Percentiles rank a stretch among this genome's conserved stretches.
phyloP scores from a whole-genome alignment of 2,888 invertebrate species.

The Tipula unca region DNA sequence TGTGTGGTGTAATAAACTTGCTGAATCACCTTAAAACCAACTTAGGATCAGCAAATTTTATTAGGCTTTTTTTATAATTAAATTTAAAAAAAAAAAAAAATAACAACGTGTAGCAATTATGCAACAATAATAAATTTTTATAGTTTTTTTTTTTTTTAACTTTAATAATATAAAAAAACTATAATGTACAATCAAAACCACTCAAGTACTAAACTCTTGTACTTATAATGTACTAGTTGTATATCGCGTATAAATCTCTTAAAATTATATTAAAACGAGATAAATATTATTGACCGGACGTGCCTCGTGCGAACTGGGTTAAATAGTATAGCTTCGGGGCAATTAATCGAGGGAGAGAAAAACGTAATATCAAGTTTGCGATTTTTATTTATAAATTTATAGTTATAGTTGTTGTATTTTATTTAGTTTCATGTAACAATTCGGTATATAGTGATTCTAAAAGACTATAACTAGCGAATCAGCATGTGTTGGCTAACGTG shows the following conservation, averaged over 20 bases:
- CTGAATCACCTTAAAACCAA: neutral
- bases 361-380: neutral
- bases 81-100: neutral
- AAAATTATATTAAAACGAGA: neutral
- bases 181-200: neutral
- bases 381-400: too few species aligned
- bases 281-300: neutral
- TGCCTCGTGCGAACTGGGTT: slow-evolving; percentile 18
- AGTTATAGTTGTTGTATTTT: neutral
- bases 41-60: neutral
- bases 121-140: neutral
- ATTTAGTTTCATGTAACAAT: neutral
- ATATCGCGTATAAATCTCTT: neutral
- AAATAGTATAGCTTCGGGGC: neutral
- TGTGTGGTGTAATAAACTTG: neutral
- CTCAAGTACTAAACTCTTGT: neutral
- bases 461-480: too few species aligned
- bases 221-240: neutral
- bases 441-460: too few species aligned
- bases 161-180: too few species aligned
- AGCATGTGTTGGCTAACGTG: too few species aligned
- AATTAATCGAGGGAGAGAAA: neutral
- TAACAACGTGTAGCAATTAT: neutral
- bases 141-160: neutral
- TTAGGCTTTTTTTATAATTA: neutral